phyloP scores from a whole-genome alignment of 2,113 vertebrate species.

The Anser cygnoides region DNA sequence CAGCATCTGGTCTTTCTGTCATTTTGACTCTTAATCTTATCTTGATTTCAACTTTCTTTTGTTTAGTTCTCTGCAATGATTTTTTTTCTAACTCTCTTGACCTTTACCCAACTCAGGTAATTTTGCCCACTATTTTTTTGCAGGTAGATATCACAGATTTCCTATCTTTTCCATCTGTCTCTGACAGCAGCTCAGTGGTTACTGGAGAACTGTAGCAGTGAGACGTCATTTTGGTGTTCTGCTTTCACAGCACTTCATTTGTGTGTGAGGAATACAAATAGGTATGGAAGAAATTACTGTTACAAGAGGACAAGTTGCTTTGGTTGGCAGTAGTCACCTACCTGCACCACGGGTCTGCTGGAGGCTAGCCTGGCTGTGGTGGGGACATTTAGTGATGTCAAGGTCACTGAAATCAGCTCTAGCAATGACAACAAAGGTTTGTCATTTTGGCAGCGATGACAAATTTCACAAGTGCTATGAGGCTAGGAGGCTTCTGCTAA shows the following conservation, averaged over 20 bases:
- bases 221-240: neutral
- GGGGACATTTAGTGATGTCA: neutral
- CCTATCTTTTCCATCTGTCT: neutral
- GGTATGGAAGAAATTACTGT: neutral
- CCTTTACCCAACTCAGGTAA: neutral
- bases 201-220: neutral
- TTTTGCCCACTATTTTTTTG: neutral
- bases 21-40: neutral
- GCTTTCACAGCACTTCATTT: neutral
- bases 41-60: neutral
- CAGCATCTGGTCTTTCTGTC: rapidly evolving
- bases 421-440: neutral
- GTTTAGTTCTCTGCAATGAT: neutral
- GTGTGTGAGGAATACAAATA: neutral
- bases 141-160: neutral
- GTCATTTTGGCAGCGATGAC: neutral
- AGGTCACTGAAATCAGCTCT: neutral
- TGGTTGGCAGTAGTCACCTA: neutral
- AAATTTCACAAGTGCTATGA: neutral
- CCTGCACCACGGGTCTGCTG: neutral
- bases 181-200: neutral
- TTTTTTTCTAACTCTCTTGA: neutral
- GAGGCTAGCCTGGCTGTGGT: neutral
- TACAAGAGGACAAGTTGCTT: neutral
- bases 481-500: neutral